phyloP scores from a whole-genome alignment of 53 echinoderm and acorn worm species.

The Henricia sp. region DNA sequence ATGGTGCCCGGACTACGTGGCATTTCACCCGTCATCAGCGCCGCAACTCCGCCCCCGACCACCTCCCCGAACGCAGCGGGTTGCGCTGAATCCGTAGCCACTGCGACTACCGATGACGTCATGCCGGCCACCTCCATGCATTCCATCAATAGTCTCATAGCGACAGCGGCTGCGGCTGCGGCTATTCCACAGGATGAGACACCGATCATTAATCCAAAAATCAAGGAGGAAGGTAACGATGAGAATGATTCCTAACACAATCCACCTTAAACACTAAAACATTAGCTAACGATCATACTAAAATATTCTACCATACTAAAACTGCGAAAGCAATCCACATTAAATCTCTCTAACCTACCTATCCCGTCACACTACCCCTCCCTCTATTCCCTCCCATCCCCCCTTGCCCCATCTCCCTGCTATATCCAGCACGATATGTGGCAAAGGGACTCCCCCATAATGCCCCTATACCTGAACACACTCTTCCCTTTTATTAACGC shows the following conservation, averaged over 20 bases:
- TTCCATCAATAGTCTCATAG: slow-evolving; percentile 48
- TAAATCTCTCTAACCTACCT: too few species aligned
- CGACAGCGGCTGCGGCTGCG: slow-evolving; percentile 51
- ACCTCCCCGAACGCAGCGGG: slow-evolving; percentile 1
- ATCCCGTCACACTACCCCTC: too few species aligned
- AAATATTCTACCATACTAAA: too few species aligned
- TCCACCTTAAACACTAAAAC: slow-evolving; percentile 22
- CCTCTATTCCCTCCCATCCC: too few species aligned
- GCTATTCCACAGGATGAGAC: slow-evolving; percentile 52
- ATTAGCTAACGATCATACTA: too few species aligned
- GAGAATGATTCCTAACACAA: slow-evolving; percentile 46
- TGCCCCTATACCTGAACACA: too few species aligned
- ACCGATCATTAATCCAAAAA: neutral
- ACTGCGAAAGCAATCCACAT: too few species aligned
- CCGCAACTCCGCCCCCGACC: slow-evolving; percentile 7
- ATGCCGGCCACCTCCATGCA: slow-evolving; percentile 53
- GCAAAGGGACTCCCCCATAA: too few species aligned
- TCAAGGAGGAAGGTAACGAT: slow-evolving; percentile 58
- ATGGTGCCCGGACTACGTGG: slow-evolving; percentile 15
- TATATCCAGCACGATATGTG: too few species aligned
- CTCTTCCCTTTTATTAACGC: too few species aligned
- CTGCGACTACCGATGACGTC: slow-evolving; percentile 10
- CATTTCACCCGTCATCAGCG: slow-evolving; percentile 14
- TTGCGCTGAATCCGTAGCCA: neutral
- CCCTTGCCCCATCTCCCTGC: too few species aligned